Evolutionary conservation across 2,888 invertebrate genomes (phyloP).

Genomic region (Pseudoips prasinana): DNA sequence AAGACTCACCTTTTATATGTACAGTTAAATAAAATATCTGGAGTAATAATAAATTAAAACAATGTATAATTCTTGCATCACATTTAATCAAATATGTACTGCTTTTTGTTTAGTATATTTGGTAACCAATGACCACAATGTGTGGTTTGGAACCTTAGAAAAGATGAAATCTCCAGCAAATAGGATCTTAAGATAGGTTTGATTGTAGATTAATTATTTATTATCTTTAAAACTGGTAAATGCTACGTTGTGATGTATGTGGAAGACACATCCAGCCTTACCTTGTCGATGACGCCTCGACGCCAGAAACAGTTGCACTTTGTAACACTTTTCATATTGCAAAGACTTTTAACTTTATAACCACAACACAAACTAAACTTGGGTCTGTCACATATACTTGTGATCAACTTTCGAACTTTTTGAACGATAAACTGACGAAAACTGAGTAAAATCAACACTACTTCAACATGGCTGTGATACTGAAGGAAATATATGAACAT

Average conservation of each 20-base stretch:
- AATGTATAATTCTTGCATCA: too few relatives aligned
- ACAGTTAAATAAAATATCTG: background rate
- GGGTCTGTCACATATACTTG: constrained; percentile 80
- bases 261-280: constrained; percentile 82
- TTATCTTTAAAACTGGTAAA: too few relatives aligned
- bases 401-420: constrained; percentile 75
- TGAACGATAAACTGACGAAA: constrained; percentile 72
- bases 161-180: too few relatives aligned
- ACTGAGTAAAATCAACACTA: constrained; percentile 80
- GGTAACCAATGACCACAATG: too few relatives aligned
- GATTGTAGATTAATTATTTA: too few relatives aligned
- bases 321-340: constrained; percentile 79
- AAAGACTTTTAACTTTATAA: constrained; percentile 72
- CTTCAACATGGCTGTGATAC: constrained; percentile 81
- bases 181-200: too few relatives aligned
- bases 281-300: constrained; percentile 78
- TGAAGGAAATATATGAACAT: constrained; percentile 78
- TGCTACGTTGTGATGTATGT: constrained; percentile 75
- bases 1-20: constrained; percentile 20
- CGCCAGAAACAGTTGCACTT: constrained; percentile 80
- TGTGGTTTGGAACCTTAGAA: too few relatives aligned
- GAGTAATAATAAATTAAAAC: background rate
- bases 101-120: too few relatives aligned
- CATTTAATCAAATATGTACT: too few relatives aligned
- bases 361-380: constrained; percentile 80